Evolutionary conservation across 2,113 vertebrate genomes (phyloP).

Genomic region (Oreotrochilus melanogaster): DNA sequence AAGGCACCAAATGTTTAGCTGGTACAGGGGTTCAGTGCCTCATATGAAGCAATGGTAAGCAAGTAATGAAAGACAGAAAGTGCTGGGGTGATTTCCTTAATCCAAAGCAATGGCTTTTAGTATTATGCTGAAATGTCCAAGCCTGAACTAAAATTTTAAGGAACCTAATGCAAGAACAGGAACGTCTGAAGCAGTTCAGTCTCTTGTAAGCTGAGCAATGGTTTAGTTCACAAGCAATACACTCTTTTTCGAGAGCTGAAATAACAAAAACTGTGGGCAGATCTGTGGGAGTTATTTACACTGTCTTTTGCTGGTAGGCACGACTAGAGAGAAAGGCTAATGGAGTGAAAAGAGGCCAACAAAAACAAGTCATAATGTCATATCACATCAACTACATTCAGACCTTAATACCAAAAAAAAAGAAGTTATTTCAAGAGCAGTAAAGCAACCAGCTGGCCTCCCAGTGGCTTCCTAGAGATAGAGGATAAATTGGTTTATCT

Average conservation of each 20-base stretch:
- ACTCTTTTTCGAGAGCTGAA: not conserved
- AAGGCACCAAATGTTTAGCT: not conserved
- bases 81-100: not conserved
- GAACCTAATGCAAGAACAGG: not conserved
- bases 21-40: not conserved
- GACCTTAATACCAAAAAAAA: not conserved
- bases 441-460: not conserved
- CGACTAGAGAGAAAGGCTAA: not conserved
- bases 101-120: not conserved
- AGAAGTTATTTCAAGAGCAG: not conserved
- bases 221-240: not conserved
- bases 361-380: not conserved
- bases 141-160: not conserved
- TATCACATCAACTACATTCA: not conserved
- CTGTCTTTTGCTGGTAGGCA: not conserved
- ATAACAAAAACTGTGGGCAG: not conserved
- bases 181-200: not conserved
- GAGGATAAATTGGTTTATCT: not conserved
- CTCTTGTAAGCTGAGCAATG: not conserved
- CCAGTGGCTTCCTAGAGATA: not conserved
- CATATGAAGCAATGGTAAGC: not conserved
- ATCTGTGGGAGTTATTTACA: not conserved
- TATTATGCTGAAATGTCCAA: not conserved
- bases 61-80: not conserved
- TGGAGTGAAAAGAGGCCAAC: not conserved